Evolutionary conservation across 2,113 vertebrate genomes (phyloP).

Genomic region (Osmerus eperlanus): DNA sequence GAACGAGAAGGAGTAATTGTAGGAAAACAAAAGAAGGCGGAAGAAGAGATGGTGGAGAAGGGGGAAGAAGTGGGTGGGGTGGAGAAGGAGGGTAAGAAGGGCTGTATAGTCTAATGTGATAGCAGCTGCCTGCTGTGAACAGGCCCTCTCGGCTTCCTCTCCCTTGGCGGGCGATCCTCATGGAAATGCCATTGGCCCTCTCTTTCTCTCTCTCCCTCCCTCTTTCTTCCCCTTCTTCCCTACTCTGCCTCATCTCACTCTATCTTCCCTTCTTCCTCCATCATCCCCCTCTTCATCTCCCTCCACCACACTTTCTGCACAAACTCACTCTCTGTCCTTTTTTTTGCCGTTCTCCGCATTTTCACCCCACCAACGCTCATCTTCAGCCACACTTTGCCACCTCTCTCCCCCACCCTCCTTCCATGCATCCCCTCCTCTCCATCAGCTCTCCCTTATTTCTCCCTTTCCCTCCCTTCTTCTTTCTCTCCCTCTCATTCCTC

Average conservation of each 20-base stretch:
- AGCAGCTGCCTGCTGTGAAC: conserved; percentile 64
- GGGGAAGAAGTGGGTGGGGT: background rate
- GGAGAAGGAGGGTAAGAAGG: conserved; percentile 4
- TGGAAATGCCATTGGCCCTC: conserved; percentile 50
- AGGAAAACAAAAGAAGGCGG: background rate
- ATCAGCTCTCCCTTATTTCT: conserved; percentile 9
- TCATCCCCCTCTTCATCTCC: conserved; percentile 51
- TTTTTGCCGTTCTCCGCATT: background rate
- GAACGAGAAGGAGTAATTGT: background rate
- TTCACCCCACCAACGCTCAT: background rate
- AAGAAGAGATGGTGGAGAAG: background rate
- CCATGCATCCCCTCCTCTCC: conserved; percentile 17
- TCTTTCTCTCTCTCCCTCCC: background rate
- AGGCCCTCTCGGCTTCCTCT: conserved; percentile 55
- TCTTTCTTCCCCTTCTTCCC: conserved; percentile 35
- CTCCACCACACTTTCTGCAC: background rate
- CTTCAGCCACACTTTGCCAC: background rate
- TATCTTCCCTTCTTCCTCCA: conserved; percentile 20
- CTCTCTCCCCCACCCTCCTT: conserved; percentile 14
- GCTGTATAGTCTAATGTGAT: conserved; percentile 47
- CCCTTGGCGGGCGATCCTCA: conserved; percentile 53
- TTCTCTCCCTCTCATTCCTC: conserved; percentile 9
- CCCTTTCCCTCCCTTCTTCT: background rate
- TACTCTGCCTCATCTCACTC: conserved; percentile 48
- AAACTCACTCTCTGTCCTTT: background rate